Percentiles rank a stretch among this genome's conserved stretches.
These are phyloP conservation scores for Apamea sordens DNA, from an alignment of 2,888 invertebrate species.

Conservation along the genomic window DNA sequence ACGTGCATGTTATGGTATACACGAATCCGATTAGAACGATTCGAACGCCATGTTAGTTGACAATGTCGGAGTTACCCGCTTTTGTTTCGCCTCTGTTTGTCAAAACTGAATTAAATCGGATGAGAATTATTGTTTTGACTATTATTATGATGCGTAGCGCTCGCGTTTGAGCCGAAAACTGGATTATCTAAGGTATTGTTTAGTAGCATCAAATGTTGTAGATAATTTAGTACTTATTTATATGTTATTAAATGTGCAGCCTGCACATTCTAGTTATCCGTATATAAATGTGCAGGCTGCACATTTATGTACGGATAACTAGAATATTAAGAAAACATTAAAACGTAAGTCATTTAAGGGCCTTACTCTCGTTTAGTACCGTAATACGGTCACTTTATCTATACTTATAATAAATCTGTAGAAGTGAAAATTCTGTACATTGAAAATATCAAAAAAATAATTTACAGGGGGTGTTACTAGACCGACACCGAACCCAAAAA, in stretches of 20 bases:
- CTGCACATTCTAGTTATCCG: too few relatives aligned
- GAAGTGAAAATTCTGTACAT: too few relatives aligned
- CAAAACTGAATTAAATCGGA: constrained; percentile 60
- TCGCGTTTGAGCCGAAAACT: constrained; percentile 21
- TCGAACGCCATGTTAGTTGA: constrained; percentile 61
- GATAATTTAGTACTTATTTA: background rate
- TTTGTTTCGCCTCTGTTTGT: constrained; percentile 58
- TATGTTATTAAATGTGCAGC: background rate
- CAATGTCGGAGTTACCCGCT: constrained; percentile 59
- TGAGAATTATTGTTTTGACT: constrained; percentile 60
- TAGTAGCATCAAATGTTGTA: background rate
- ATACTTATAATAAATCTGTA: too few relatives aligned
- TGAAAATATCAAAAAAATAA: too few relatives aligned
- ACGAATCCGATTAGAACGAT: constrained; percentile 64
- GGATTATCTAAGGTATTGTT: constrained; percentile 26
- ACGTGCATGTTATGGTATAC: constrained; percentile 61
- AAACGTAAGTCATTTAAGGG: background rate
- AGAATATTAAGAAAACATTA: background rate
- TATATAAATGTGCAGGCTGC: too few relatives aligned
- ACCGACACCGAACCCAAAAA: too few relatives aligned
- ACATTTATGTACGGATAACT: too few relatives aligned
- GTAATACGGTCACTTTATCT: too few relatives aligned
- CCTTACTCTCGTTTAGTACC: too few relatives aligned
- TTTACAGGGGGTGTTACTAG: too few relatives aligned
- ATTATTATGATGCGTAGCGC: constrained; percentile 46